A percentile compares a stretch with the other conserved stretches of the same genome.
Conservation (phyloP, 2,113 vertebrate species). For the Atlantisia rogersi region DNA sequence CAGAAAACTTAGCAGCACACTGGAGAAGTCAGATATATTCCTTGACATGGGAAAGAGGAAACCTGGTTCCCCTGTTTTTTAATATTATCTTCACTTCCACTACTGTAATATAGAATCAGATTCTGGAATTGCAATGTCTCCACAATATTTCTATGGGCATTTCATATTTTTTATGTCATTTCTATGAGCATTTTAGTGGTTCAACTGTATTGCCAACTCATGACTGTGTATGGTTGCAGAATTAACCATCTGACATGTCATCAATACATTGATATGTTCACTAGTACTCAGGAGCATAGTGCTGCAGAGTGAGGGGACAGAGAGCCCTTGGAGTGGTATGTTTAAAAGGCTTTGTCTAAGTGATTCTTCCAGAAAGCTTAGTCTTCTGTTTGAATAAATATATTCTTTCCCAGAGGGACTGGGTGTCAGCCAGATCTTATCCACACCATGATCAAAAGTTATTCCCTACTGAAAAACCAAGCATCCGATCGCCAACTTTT, state of each 20-base stretch:
- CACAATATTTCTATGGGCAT: not conserved
- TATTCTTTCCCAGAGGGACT: conserved; percentile 1
- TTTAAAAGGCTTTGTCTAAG: not conserved
- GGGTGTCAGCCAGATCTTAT: conserved; percentile 21
- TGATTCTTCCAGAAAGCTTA: not conserved
- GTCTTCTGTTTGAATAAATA: conserved; percentile 9
- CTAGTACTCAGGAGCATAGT: not conserved
- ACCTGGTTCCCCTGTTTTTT: not conserved
- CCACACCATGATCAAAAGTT: conserved; percentile 15
- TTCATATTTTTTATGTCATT: not conserved
- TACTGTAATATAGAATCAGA: not conserved
- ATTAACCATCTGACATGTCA: not conserved
- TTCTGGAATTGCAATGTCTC: not conserved
- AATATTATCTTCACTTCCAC: not conserved
- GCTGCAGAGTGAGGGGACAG: not conserved
- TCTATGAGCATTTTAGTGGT: not conserved
- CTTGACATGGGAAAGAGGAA: not conserved
- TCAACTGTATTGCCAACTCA: not conserved
- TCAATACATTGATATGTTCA: not conserved
- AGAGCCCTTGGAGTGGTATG: not conserved
- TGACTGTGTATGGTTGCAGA: not conserved
- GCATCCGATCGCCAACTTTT: not conserved
- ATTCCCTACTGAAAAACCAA: conserved; percentile 6
- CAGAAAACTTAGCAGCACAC: not conserved
- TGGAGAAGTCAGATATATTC: not conserved